Base-by-base conservation (phyloP, 1,140 invertebrate genomes). In the Mercenaria mercenaria region DNA sequence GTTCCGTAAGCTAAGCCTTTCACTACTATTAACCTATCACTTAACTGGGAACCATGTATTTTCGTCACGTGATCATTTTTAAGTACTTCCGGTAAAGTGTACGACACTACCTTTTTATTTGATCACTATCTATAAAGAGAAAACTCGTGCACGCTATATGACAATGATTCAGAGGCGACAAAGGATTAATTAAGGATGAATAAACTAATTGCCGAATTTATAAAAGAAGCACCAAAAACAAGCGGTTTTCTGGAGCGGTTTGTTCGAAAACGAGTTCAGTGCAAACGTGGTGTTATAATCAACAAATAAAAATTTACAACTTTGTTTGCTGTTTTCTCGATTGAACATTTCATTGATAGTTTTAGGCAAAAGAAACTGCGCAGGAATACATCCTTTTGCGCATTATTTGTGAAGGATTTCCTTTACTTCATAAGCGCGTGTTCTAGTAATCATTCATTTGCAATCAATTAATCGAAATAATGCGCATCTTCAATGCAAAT, bases 211-310 rank as follows among this genome's bases (percentile, higher is more conserved):
- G 37, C 2, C 20, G 11, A 29, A 29, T 29, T 64, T 29, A 29
- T 29, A 10, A 64, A 29, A 29, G 4, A 29, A 29, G 4, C 23
- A 64, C n/a, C 59, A 64, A 3, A 8, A 8, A 6, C 15, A 64
- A 4, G 59, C 59, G 59, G 59, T 64, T 64, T 64, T 64, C n/a
- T 64, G 59, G 59, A 64, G 59, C 23, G 59, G 59, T 64, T 64
- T 29, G 59, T 29, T 64, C 6, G 26, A 64, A 26, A 64, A 29
- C 59, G n/a, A 29, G 59, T n/a, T 64, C 26, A 64, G 59, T 64
- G 59, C n/a, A 64, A 29, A 8, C n/a, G 59, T 64, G 59, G n/a
- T 29, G 26, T 29, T 23, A 15, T 56, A 56, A 29, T 64, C 59
- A 29, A 29, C 6, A 8, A 29, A 26, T 64, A n/a, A 29, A 64